phyloP scores from a whole-genome alignment of 2,113 vertebrate genomes.

The Isurus oxyrinchus region DNA sequence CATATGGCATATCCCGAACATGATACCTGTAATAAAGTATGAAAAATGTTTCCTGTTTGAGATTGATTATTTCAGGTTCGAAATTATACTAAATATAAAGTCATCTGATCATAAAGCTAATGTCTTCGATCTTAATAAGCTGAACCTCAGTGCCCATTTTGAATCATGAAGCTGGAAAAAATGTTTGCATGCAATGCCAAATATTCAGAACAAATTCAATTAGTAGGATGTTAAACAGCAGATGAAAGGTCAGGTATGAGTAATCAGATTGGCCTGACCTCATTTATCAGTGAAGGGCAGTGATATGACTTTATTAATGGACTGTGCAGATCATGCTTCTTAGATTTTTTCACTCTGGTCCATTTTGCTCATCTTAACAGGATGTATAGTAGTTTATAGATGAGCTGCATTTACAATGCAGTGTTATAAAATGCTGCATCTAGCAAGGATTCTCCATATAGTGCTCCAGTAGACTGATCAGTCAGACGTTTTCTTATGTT shows the following conservation, averaged over 20 bases:
- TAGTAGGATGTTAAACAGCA: not conserved
- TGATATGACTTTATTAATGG: not conserved
- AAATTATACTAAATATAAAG: conserved; percentile 1
- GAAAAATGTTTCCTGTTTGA: not conserved
- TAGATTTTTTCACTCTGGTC: not conserved
- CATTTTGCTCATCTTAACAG: not conserved
- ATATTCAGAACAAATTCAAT: not conserved
- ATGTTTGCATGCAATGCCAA: not conserved
- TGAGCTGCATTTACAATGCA: not conserved
- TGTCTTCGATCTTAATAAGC: not conserved
- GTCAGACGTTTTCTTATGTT: not conserved
- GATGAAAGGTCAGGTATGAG: conserved; percentile 3
- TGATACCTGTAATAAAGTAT: not conserved
- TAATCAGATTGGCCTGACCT: not conserved
- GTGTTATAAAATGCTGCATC: not conserved
- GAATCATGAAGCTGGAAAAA: not conserved
- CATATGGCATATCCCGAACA: not conserved
- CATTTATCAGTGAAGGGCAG: not conserved
- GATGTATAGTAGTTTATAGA: not conserved
- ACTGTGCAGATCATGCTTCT: not conserved
- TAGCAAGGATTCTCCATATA: not conserved
- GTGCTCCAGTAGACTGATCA: not conserved
- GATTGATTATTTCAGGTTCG: not conserved
- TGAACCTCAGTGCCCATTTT: not conserved
- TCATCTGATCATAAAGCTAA: not conserved